These are phyloP conservation scores for Chloropsis cyanopogon DNA, from an alignment of 2,113 vertebrate genomes.

Conservation along the genomic window DNA sequence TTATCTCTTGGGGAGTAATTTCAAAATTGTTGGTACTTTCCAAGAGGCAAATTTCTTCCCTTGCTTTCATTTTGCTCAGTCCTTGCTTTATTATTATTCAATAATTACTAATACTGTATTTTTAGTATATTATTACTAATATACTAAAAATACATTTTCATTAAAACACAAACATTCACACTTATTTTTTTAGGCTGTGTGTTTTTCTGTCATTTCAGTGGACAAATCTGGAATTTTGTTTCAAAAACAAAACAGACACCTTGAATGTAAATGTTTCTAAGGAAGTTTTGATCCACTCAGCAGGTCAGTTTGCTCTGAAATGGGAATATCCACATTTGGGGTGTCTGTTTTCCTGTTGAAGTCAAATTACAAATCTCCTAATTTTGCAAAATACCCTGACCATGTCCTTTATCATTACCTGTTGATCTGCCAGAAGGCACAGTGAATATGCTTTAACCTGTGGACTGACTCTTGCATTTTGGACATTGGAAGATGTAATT, in stretches of 20 bases:
- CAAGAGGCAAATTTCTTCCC: background rate
- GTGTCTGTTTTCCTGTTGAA: background rate
- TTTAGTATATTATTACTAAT: background rate
- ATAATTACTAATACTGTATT: background rate
- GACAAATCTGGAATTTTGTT: background rate
- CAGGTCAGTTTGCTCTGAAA: background rate
- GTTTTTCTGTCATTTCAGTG: background rate
- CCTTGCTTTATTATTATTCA: background rate
- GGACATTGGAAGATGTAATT: background rate
- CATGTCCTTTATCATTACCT: background rate
- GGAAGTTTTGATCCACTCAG: background rate
- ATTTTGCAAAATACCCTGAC: background rate
- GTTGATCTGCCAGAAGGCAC: background rate
- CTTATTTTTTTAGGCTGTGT: background rate
- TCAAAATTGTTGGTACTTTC: conserved; percentile 18
- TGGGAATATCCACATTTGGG: background rate
- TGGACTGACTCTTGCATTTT: background rate
- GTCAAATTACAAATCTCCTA: background rate
- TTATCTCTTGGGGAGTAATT: background rate
- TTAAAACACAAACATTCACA: background rate
- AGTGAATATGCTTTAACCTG: background rate
- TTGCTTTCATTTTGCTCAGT: background rate
- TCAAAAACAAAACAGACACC: background rate
- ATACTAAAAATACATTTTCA: background rate
- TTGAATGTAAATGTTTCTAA: background rate